phyloP scores from a whole-genome alignment of 2,113 vertebrate genomes.

The Sylvietta virens region DNA sequence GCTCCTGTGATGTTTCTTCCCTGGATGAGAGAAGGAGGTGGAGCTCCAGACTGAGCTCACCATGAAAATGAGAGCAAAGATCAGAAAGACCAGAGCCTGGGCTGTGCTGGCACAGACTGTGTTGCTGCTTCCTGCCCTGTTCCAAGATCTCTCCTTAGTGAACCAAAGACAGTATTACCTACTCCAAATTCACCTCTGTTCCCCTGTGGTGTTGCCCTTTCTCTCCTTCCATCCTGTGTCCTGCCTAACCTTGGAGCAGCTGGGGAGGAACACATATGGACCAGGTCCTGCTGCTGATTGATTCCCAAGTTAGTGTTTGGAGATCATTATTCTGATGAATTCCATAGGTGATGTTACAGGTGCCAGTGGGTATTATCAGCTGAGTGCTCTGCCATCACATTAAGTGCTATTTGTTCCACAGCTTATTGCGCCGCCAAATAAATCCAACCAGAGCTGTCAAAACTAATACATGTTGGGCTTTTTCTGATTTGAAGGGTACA shows the following conservation, averaged over 20 bases:
- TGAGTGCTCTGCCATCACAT: not conserved
- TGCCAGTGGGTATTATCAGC: not conserved
- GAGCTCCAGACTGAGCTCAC: not conserved
- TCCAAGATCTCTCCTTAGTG: not conserved
- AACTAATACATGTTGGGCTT: not conserved
- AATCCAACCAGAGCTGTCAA: constrained; percentile 40
- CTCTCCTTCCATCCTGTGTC: not conserved
- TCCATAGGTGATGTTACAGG: not conserved
- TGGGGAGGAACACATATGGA: accelerated
- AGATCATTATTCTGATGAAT: not conserved
- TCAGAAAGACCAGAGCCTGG: not conserved
- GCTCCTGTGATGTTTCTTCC: not conserved
- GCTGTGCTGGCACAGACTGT: not conserved
- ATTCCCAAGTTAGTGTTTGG: not conserved
- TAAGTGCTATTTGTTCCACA: constrained; percentile 29
- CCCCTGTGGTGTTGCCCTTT: not conserved
- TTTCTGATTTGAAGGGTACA: constrained; percentile 3
- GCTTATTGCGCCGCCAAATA: not conserved
- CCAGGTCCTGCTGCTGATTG: not conserved
- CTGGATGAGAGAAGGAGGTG: not conserved
- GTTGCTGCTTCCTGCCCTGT: not conserved
- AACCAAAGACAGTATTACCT: not conserved
- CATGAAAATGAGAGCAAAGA: not conserved
- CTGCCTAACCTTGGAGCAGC: not conserved
- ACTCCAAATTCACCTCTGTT: not conserved